Evolutionary conservation across 2,888 invertebrate genomes (phyloP).

Genomic region (Sesia apiformis): DNA sequence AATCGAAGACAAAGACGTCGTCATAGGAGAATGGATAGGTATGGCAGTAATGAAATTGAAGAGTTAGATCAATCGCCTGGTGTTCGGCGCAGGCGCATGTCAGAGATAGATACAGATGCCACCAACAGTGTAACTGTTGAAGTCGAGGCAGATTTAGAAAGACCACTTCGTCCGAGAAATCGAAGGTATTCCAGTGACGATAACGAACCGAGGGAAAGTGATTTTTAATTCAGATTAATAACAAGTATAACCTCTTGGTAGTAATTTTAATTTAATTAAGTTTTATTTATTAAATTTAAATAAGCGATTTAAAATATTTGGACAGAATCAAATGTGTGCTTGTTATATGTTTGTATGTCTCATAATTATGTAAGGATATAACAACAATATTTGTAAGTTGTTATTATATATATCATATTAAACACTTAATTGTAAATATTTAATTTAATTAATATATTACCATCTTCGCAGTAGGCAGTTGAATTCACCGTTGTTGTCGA

Average conservation of each 20-base stretch:
- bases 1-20: conserved; percentile 34
- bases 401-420: no score
- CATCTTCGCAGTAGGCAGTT: no score
- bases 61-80: conserved; percentile 63
- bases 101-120: conserved; percentile 37
- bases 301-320: neutral
- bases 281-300: neutral
- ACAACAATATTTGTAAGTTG: no score
- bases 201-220: conserved; percentile 62
- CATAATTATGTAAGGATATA: no score
- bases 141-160: conserved; percentile 46
- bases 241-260: neutral
- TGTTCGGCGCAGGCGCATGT: conserved; percentile 51
- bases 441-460: no score
- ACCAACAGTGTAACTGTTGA: conserved; percentile 34
- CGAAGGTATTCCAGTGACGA: conserved; percentile 50
- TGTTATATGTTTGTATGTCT: no score
- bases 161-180: conserved; percentile 39
- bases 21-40: conserved; percentile 37
- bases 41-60: conserved; percentile 62
- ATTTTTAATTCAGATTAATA: conserved; percentile 30
- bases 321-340: no score
- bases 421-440: no score
- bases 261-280: neutral
- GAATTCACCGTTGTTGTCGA: no score